phyloP scores from a whole-genome alignment of 2,113 vertebrate genomes.

The Cyprinus carpio region DNA sequence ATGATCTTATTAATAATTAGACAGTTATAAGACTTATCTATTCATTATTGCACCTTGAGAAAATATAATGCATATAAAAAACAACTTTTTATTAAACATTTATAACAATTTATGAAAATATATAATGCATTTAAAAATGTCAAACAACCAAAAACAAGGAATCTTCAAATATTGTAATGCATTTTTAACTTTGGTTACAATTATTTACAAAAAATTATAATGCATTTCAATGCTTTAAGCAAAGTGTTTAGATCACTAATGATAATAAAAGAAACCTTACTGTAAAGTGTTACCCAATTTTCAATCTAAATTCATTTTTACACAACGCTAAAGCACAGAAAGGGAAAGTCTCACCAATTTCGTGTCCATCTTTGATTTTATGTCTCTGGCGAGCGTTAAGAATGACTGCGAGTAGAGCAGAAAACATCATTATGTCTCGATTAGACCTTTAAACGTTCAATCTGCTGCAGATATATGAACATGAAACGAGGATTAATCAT shows the following conservation, averaged over 20 bases:
- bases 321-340: background rate
- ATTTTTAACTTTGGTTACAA: too few relatives aligned
- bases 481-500: background rate
- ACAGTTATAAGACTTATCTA: too few relatives aligned
- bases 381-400: conserved; percentile 97
- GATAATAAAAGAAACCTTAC: background rate
- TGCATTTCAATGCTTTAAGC: too few relatives aligned
- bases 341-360: conserved; percentile 85
- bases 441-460: background rate
- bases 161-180: too few relatives aligned
- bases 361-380: conserved; percentile 99
- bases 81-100: too few relatives aligned
- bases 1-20: background rate
- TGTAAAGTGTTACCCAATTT: background rate
- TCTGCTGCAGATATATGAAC: background rate
- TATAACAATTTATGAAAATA: too few relatives aligned
- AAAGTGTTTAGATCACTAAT: too few relatives aligned
- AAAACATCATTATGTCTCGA: background rate
- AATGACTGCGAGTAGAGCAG: conserved; percentile 79
- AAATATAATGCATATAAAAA: background rate
- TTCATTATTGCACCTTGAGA: background rate
- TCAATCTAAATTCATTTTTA: background rate
- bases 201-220: too few relatives aligned
- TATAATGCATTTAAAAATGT: too few relatives aligned
- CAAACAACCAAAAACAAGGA: too few relatives aligned